A percentile compares a stretch with the other conserved stretches of the same genome.
phyloP scores from a whole-genome alignment of 2,113 vertebrate species.

The Himantopus leucocephalus region DNA sequence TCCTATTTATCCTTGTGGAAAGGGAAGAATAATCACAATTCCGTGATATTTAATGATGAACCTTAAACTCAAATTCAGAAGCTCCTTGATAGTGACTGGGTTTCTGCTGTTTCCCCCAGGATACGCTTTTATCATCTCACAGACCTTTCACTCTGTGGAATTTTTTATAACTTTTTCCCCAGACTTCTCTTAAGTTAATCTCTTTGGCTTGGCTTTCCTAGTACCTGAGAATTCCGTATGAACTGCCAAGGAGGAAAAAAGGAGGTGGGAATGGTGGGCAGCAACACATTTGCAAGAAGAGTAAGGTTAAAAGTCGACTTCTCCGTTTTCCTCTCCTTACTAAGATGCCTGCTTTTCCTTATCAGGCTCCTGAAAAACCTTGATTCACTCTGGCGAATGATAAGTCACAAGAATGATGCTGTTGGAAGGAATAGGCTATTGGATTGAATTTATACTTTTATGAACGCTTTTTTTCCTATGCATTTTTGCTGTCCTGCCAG shows the following conservation, averaged over 20 bases:
- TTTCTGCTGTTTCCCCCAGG: background rate
- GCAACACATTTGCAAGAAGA: background rate
- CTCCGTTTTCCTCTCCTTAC: background rate
- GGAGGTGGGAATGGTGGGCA: background rate
- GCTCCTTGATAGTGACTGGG: background rate
- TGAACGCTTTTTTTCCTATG: background rate
- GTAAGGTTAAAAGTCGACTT: background rate
- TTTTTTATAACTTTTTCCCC: background rate
- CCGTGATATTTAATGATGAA: background rate
- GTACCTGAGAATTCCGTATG: conserved; percentile 8
- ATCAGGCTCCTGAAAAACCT: background rate
- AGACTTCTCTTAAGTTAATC: conserved; percentile 1
- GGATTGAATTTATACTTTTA: background rate
- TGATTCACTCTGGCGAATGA: background rate
- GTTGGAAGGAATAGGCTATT: background rate
- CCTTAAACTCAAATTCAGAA: conserved; percentile 10
- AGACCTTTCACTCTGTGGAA: background rate
- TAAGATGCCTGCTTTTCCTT: background rate
- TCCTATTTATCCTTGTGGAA: background rate
- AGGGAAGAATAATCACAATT: background rate
- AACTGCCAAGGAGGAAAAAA: background rate
- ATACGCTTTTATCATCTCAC: background rate
- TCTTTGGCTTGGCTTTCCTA: conserved; percentile 3
- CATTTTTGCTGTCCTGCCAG: conserved; percentile 20
- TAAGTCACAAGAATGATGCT: background rate